Conservation (phyloP, 2,888 invertebrate species). For the Hedychridium roseum region DNA sequence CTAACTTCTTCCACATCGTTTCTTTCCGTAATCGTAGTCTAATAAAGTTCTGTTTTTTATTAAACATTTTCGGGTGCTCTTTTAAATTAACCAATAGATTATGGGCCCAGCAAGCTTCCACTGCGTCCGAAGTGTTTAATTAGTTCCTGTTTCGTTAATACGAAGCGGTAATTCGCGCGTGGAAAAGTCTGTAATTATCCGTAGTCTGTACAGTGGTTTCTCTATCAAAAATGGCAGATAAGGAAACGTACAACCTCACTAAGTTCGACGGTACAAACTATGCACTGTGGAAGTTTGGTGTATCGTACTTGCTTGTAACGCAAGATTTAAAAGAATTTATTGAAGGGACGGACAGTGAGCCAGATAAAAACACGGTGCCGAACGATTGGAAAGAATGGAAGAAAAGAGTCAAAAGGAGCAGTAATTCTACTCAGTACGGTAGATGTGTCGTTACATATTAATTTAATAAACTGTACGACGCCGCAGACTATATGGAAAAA, state of each 20-base stretch:
- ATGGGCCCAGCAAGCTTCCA: too few relatives aligned
- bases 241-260: conserved; percentile 5
- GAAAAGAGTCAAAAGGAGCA: conserved; percentile 1
- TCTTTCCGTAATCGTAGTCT: too few relatives aligned
- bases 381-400: conserved; percentile 9
- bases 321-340: conserved; percentile 6
- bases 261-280: conserved; percentile 18
- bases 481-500: conserved; percentile 9
- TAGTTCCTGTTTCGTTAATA: too few relatives aligned
- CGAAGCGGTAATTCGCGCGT: too few relatives aligned
- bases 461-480: conserved; percentile 11
- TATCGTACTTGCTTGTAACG: conserved; percentile 8
- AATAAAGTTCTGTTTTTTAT: too few relatives aligned
- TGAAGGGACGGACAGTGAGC: conserved; percentile 3
- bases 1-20: too few relatives aligned
- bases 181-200: too few relatives aligned
- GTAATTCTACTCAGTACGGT: conserved; percentile 10
- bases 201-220: too few relatives aligned
- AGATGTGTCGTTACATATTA: neutral
- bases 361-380: neutral
- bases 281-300: conserved; percentile 16
- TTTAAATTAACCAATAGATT: too few relatives aligned
- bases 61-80: too few relatives aligned
- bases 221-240: conserved; percentile 9
- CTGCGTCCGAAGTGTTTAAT: too few relatives aligned